phyloP scores from a whole-genome alignment of 2,888 invertebrate species.

The Marasmarcha lunaedactyla region DNA sequence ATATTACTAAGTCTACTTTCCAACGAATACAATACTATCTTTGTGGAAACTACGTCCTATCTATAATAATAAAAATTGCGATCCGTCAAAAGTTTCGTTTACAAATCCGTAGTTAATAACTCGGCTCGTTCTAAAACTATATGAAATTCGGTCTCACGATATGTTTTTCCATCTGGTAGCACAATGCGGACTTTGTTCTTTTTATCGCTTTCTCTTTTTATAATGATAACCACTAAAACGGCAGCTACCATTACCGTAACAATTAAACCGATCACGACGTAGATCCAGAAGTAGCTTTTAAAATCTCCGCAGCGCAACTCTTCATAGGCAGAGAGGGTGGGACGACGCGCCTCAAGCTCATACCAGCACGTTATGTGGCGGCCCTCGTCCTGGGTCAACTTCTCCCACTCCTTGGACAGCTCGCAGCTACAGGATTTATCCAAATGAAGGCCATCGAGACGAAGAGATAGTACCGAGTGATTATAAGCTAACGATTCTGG shows the following conservation, averaged over 20 bases:
- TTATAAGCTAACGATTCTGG: conserved; percentile 72
- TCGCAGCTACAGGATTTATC: conserved; percentile 72
- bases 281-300: conserved; percentile 59
- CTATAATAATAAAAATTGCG: too few species aligned
- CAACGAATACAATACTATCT: too few species aligned
- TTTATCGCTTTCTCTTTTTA: conserved; percentile 61
- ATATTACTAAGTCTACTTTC: too few species aligned
- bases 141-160: conserved; percentile 87
- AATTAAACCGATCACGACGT: conserved; percentile 52
- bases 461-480: conserved; percentile 60
- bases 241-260: conserved; percentile 57
- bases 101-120: conserved; percentile 83
- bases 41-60: too few species aligned
- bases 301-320: conserved; percentile 51
- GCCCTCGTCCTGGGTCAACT: conserved; percentile 38
- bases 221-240: conserved; percentile 53
- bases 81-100: too few species aligned
- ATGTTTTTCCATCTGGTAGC: conserved; percentile 84
- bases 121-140: conserved; percentile 88
- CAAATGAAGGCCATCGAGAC: conserved; percentile 70
- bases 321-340: conserved; percentile 47
- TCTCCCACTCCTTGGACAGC: conserved; percentile 44
- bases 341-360: conserved; percentile 38
- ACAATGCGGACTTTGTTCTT: conserved; percentile 77
- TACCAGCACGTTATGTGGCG: conserved; percentile 53